These are phyloP conservation scores for Apodemus speciosus DNA, from an alignment of 2,113 vertebrate genomes.

Conservation along the genomic window DNA sequence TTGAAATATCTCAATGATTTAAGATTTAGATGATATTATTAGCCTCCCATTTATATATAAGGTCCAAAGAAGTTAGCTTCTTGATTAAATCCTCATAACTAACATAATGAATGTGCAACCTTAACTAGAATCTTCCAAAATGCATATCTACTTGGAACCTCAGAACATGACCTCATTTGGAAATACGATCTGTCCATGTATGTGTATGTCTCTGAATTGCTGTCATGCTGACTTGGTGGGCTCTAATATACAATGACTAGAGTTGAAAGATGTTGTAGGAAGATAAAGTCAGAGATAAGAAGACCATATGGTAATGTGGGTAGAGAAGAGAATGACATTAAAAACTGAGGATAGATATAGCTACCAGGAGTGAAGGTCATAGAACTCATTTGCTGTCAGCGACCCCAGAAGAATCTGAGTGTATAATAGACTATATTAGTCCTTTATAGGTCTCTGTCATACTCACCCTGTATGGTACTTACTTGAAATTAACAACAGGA, in stretches of 20 bases:
- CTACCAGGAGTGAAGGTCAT: not conserved
- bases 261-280: not conserved
- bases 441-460: not conserved
- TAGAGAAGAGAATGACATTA: not conserved
- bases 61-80: not conserved
- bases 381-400: not conserved
- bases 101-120: not conserved
- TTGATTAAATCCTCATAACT: not conserved
- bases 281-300: not conserved
- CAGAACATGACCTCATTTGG: not conserved
- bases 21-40: not conserved
- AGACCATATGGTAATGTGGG: not conserved
- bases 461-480: not conserved
- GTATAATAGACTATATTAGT: not conserved
- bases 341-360: not conserved
- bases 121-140: not conserved
- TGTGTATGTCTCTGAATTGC: not conserved
- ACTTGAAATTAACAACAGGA: not conserved
- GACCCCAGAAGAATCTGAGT: not conserved
- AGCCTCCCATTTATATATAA: conserved; percentile 20
- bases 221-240: not conserved
- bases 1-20: conserved; percentile 1
- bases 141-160: not conserved
- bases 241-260: not conserved
- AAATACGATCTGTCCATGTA: not conserved